phyloP scores from a whole-genome alignment of 2,888 invertebrate species.

The Xylota segnis region DNA sequence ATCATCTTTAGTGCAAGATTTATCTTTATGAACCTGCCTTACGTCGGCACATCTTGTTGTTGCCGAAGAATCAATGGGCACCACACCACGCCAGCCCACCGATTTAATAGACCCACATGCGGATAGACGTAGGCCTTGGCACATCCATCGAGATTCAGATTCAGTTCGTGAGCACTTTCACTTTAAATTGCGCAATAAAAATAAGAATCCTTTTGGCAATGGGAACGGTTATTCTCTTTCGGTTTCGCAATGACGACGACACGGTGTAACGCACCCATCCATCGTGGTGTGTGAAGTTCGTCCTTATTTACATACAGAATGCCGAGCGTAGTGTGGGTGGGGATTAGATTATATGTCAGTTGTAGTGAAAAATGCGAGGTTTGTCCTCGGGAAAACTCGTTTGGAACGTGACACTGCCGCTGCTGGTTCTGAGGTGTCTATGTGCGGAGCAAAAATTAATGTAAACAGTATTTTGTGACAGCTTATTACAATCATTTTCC shows the following conservation, averaged over 20 bases:
- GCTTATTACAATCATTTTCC: slow-evolving; percentile 71
- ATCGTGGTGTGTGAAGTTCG: slow-evolving; percentile 60
- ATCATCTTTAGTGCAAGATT: slow-evolving; percentile 71
- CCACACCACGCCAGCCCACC: slow-evolving; percentile 38
- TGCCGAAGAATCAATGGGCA: slow-evolving; percentile 60
- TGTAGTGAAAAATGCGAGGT: slow-evolving; percentile 64
- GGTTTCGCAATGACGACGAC: slow-evolving; percentile 7
- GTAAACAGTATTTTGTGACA: slow-evolving; percentile 67
- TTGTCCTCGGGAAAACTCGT: slow-evolving; percentile 67
- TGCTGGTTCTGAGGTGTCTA: slow-evolving; percentile 16
- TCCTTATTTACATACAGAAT: slow-evolving; percentile 75
- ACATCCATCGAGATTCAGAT: slow-evolving; percentile 35
- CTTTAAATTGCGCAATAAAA: slow-evolving; percentile 75
- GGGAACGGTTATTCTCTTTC: slow-evolving; percentile 43
- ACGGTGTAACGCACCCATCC: slow-evolving; percentile 55
- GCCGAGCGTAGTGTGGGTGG: slow-evolving; percentile 41
- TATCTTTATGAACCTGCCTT: slow-evolving; percentile 73
- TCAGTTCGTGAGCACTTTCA: slow-evolving; percentile 59
- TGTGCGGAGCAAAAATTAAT: slow-evolving; percentile 59
- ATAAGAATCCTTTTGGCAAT: slow-evolving; percentile 69
- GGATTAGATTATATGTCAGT: slow-evolving; percentile 74
- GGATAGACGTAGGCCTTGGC: slow-evolving; percentile 7
- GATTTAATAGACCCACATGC: slow-evolving; percentile 57
- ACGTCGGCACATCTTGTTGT: slow-evolving; percentile 50
- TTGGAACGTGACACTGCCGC: slow-evolving; percentile 61